phyloP scores from a whole-genome alignment of 2,797 vertebrate genomes.

The Sebastiscus tertius region DNA sequence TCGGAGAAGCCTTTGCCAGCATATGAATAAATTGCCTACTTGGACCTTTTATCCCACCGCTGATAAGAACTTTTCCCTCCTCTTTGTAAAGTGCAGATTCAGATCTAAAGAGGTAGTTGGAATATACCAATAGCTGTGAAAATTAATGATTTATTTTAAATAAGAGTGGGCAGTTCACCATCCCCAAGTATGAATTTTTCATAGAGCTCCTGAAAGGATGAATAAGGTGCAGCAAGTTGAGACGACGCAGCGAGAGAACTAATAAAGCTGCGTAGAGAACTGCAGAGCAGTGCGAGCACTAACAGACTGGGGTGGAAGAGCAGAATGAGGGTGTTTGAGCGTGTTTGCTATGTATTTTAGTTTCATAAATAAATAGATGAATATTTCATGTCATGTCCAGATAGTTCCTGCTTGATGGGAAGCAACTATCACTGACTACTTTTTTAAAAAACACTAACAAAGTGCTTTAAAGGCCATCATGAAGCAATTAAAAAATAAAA shows the following conservation, averaged over 20 bases:
- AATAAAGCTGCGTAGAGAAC: slow-evolving; percentile 25
- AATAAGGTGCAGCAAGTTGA: slow-evolving; percentile 25
- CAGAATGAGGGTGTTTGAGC: not conserved
- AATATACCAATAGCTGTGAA: slow-evolving; percentile 21
- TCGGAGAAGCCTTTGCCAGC: not conserved
- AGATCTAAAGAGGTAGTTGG: slow-evolving; percentile 18
- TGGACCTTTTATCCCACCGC: slow-evolving; percentile 2
- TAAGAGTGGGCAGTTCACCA: slow-evolving; percentile 12
- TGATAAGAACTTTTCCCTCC: not conserved
- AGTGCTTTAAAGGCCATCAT: not conserved
- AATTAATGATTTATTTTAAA: slow-evolving; percentile 35
- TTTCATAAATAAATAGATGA: not conserved
- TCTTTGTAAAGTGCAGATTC: slow-evolving; percentile 23
- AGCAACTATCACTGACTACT: not conserved
- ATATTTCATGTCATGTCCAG: not conserved
- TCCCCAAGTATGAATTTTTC: slow-evolving; percentile 40
- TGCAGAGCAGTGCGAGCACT: not conserved
- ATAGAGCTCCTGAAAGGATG: slow-evolving; percentile 18
- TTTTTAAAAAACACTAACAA: not conserved
- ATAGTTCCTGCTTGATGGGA: not conserved
- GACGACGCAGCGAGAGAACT: slow-evolving; percentile 1
- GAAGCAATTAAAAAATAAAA: not conserved
- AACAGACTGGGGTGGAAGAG: not conserved
- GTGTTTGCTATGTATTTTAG: not conserved
- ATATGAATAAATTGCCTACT: slow-evolving; percentile 8